phyloP scores from a whole-genome alignment of 37 sponge, comb jelly and placozoan genomes.

The Beroe ovata region DNA sequence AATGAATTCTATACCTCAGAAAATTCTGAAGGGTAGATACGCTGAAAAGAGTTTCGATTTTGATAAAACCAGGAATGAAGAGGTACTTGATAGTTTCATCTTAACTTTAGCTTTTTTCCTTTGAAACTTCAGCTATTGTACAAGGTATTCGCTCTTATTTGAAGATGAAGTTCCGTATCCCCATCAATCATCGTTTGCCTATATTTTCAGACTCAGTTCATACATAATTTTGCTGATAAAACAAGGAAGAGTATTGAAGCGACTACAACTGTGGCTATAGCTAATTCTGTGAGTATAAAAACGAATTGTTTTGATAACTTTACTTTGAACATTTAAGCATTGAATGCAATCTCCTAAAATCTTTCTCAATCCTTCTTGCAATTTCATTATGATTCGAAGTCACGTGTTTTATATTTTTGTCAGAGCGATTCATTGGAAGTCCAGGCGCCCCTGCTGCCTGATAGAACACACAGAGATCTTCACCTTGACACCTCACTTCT shows the following conservation, averaged over 20 bases:
- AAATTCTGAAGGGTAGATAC: not conserved
- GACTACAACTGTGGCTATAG: not conserved
- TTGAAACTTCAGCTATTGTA: too few relatives aligned
- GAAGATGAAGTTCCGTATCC: too few relatives aligned
- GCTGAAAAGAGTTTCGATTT: not conserved
- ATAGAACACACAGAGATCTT: constrained; percentile 10
- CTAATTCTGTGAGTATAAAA: not conserved
- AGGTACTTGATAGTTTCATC: not conserved
- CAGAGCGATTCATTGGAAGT: not conserved
- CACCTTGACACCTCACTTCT: constrained; percentile 19
- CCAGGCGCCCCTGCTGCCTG: not conserved
- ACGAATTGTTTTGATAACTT: too few relatives aligned
- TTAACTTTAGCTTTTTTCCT: too few relatives aligned
- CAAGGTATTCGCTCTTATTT: too few relatives aligned
- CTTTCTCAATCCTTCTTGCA: too few relatives aligned
- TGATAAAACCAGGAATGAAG: not conserved
- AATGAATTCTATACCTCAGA: too few relatives aligned
- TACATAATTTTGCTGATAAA: not conserved
- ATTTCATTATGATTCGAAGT: too few relatives aligned
- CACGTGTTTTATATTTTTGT: too few relatives aligned
- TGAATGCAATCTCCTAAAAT: too few relatives aligned
- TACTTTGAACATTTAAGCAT: too few relatives aligned
- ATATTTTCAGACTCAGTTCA: not conserved
- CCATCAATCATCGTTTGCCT: too few relatives aligned
- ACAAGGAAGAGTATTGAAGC: constrained; percentile 18